Conservation (phyloP, 2,797 vertebrate species). For the Notamacropus eugenii region DNA sequence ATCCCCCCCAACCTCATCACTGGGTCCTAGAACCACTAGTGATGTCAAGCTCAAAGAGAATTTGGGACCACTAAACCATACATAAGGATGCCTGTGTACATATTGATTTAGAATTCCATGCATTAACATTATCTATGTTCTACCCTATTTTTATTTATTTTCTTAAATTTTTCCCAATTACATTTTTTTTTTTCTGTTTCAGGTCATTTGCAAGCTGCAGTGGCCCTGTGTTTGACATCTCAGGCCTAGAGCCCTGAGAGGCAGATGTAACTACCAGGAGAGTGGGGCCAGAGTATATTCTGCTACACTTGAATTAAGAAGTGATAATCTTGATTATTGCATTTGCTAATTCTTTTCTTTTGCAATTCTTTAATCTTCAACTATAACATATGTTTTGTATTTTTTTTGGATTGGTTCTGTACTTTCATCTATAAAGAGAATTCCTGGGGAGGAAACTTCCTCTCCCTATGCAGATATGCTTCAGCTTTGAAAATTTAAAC, state of each 20-base stretch:
- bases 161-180: not conserved
- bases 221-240: not conserved
- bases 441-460: not conserved
- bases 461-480: not conserved
- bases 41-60: not conserved
- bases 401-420: not conserved
- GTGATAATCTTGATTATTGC: constrained; percentile 61
- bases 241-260: not conserved
- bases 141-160: not conserved
- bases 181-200: not conserved
- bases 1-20: not conserved
- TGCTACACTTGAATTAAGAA: constrained; percentile 22
- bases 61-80: not conserved
- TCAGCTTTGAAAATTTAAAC: not conserved
- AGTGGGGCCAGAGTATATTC: not conserved
- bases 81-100: not conserved
- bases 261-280: not conserved
- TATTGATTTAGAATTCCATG: not conserved
- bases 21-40: not conserved
- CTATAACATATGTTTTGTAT: not conserved
- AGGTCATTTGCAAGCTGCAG: not conserved
- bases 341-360: constrained; percentile 8
- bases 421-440: not conserved
- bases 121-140: not conserved
- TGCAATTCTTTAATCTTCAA: not conserved